Percentiles rank a stretch among this genome's conserved stretches.
phyloP scores from a whole-genome alignment of 2,797 vertebrate species.

The Pelodytes ibericus region DNA sequence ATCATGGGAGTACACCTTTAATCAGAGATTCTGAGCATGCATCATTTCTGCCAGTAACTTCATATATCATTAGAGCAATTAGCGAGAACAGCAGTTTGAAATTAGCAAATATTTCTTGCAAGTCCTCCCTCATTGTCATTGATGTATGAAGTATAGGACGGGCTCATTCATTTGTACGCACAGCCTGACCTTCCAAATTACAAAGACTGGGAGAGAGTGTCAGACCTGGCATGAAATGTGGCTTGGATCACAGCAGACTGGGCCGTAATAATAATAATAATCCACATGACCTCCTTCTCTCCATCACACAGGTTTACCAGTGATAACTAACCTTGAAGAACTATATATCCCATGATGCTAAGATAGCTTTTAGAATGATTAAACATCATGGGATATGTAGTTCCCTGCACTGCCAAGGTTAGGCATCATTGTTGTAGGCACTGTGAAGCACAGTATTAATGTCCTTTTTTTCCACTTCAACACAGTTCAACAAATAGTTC shows the following conservation, averaged over 20 bases:
- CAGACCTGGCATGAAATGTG: background rate
- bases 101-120: slow-evolving; percentile 39
- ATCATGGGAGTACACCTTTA: background rate
- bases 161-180: background rate
- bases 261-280: background rate
- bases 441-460: no score
- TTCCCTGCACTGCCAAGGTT: no score
- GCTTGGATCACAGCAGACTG: background rate
- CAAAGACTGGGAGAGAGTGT: background rate
- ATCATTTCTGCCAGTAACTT: background rate
- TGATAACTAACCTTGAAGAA: no score
- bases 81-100: slow-evolving; percentile 27
- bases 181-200: slow-evolving; percentile 20
- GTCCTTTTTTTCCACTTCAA: no score
- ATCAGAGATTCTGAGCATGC: background rate
- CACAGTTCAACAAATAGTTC: no score
- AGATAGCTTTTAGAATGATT: no score
- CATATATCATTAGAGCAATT: slow-evolving; percentile 43
- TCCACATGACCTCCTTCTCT: background rate
- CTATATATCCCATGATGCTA: no score
- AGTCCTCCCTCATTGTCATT: slow-evolving; percentile 28
- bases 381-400: no score
- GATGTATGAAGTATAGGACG: slow-evolving; percentile 27
- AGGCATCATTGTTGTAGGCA: no score
- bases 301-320: background rate